Evolutionary conservation across 2,797 vertebrate species (phyloP), one percentile per base, ranked within the genome.

Genomic region (Falco cherrug): DNA sequence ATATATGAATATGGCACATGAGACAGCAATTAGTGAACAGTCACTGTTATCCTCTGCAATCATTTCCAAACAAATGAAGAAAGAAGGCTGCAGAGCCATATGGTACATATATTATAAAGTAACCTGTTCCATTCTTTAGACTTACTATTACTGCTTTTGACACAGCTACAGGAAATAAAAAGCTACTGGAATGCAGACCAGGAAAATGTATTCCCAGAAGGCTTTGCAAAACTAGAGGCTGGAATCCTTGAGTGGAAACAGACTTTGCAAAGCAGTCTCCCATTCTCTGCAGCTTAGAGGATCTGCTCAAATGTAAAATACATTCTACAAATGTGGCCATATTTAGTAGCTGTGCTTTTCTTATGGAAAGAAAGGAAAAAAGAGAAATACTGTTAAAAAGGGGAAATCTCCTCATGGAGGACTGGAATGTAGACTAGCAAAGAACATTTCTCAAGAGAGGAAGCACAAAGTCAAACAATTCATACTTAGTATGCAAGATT

Each of bases 171-270:
- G 97, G 97, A 98, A 98, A 98, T 98, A 98, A 98, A 98, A 97
- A 85, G 95, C 96, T 98, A 97, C 97, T 98, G 98, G 98, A 98
- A 98, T 98, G 98, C 93, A 97, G 93, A 97, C 84, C 68, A 37
- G 97, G 97, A 97, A 97, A 97, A 96, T 91, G 88, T 97, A 98
- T 98, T 98, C 97, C 96, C 98, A 97, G 90, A 97, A 98, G 97
- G 79, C 85, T 98, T 97, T 98, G 96, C 97, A 97, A 97, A 98
- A 97, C 97, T 93, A 97, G 98, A 96, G 90, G 87, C 90, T 98
- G 91, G 91, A 98, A 98, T 97, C 92, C 93, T 61, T 98, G 96
- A 98, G 95, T 98, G 87, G 96, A 98, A 98, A 98, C 97, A 98
- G 96, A 98, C 95, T 96, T 97, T 87, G 91, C 93, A 98, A 97